These are phyloP conservation scores for Pagetopsis macropterus DNA, from an alignment of 2,797 vertebrate species.

Conservation along the genomic window DNA sequence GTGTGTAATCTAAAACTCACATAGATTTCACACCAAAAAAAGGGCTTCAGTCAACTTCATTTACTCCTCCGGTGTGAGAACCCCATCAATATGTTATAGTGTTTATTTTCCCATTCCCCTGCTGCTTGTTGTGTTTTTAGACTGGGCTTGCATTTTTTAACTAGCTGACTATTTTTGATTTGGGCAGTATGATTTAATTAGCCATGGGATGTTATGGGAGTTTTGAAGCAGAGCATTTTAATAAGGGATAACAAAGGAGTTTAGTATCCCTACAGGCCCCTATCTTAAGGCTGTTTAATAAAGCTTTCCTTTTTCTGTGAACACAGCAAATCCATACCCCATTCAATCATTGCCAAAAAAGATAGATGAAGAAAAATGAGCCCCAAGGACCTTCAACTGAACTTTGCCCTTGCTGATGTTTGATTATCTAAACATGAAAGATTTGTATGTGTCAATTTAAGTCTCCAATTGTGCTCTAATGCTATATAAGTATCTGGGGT, in stretches of 20 bases:
- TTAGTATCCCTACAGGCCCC: slow-evolving; percentile 53
- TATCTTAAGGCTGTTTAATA: slow-evolving; percentile 66
- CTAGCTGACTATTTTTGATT: slow-evolving; percentile 56
- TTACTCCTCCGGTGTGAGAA: slow-evolving; percentile 25
- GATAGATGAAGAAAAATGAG: slow-evolving; percentile 15
- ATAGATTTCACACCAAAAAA: slow-evolving; percentile 21
- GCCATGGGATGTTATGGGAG: slow-evolving; percentile 61
- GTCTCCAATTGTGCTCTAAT: slow-evolving; percentile 4
- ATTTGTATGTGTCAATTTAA: not conserved
- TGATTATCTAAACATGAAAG: slow-evolving; percentile 14
- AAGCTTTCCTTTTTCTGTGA: slow-evolving; percentile 60
- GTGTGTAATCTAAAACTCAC: slow-evolving; percentile 52
- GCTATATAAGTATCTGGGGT: not conserved
- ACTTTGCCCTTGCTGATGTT: slow-evolving; percentile 2
- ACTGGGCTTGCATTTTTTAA: slow-evolving; percentile 45
- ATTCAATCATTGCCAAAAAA: slow-evolving; percentile 34
- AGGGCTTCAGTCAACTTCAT: slow-evolving; percentile 13
- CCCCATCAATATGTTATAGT: slow-evolving; percentile 25
- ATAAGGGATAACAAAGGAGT: slow-evolving; percentile 61
- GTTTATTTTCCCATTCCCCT: slow-evolving; percentile 36
- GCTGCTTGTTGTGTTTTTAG: slow-evolving; percentile 45
- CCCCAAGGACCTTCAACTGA: slow-evolving; percentile 17
- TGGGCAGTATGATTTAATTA: slow-evolving; percentile 67
- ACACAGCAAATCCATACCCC: slow-evolving; percentile 58
- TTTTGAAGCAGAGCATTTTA: slow-evolving; percentile 64